Conservation (phyloP, 2,113 vertebrate genomes). For the Oryzias curvinotus region DNA sequence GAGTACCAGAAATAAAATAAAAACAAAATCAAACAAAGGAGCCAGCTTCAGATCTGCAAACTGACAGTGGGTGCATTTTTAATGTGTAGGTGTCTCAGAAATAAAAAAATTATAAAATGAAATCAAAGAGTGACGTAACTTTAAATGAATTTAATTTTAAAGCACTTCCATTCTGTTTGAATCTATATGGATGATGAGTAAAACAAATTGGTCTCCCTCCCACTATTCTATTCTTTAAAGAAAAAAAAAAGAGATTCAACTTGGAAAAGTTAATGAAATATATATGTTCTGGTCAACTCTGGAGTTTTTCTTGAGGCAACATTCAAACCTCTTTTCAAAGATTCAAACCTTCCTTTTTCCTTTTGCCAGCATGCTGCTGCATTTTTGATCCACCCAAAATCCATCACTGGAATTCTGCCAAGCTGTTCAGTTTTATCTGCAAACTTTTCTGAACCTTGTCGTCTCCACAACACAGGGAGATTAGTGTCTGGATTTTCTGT, state of each 20-base stretch:
- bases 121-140: background rate
- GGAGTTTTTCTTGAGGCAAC: background rate
- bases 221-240: too few relatives aligned
- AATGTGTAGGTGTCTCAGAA: background rate
- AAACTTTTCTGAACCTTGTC: background rate
- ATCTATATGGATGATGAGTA: background rate
- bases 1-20: constrained; percentile 28
- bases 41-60: constrained; percentile 1
- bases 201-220: background rate
- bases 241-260: too few relatives aligned
- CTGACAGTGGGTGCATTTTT: background rate
- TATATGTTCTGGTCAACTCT: background rate
- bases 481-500: background rate
- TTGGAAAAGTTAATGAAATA: background rate
- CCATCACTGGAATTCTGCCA: background rate
- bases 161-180: background rate
- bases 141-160: too few relatives aligned
- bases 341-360: background rate
- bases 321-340: background rate
- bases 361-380: background rate
- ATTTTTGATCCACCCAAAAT: background rate
- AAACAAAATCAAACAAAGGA: constrained; percentile 7
- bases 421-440: too few relatives aligned
- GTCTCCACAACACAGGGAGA: background rate
- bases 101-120: background rate